A percentile compares a stretch with the other conserved stretches of the same genome.
Conservation (phyloP, 1,140 invertebrate species). For the Sesamia nonagrioides region DNA sequence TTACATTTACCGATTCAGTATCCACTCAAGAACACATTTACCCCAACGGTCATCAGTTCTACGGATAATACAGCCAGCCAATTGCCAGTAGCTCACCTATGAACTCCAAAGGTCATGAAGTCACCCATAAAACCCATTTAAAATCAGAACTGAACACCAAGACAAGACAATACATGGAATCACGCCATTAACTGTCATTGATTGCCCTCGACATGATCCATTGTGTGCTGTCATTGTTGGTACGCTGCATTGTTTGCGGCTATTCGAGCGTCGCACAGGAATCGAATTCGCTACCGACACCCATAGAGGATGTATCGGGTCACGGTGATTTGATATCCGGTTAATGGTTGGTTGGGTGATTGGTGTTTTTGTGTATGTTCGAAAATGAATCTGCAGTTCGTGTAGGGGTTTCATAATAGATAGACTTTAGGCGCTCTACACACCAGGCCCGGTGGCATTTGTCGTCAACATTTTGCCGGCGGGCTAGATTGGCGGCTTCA, state of each 20-base stretch:
- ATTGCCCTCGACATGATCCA: constrained; percentile 22
- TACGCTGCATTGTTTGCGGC: constrained; percentile 21
- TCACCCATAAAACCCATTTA: constrained; percentile 10
- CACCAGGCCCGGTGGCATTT: too few species aligned
- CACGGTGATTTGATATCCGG: constrained; percentile 43
- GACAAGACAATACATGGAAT: constrained; percentile 36
- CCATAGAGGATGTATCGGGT: constrained; percentile 36
- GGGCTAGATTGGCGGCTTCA: too few species aligned
- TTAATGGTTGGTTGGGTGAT: constrained; percentile 40
- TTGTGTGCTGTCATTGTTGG: constrained; percentile 41
- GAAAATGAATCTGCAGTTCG: neutral
- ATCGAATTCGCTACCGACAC: constrained; percentile 48
- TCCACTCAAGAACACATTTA: too few species aligned
- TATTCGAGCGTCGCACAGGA: constrained; percentile 49
- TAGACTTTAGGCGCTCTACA: too few species aligned
- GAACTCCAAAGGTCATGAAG: neutral
- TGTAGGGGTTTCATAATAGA: too few species aligned
- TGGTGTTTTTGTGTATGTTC: constrained; percentile 25
- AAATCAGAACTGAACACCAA: neutral
- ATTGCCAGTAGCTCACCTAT: neutral
- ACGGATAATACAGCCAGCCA: too few species aligned
- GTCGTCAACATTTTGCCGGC: too few species aligned
- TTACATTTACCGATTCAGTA: too few species aligned
- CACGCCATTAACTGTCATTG: neutral
- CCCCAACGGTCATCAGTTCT: too few species aligned